Evolutionary conservation across 2,797 vertebrate genomes (phyloP).

Genomic region (Amblyopsis hoosieri): DNA sequence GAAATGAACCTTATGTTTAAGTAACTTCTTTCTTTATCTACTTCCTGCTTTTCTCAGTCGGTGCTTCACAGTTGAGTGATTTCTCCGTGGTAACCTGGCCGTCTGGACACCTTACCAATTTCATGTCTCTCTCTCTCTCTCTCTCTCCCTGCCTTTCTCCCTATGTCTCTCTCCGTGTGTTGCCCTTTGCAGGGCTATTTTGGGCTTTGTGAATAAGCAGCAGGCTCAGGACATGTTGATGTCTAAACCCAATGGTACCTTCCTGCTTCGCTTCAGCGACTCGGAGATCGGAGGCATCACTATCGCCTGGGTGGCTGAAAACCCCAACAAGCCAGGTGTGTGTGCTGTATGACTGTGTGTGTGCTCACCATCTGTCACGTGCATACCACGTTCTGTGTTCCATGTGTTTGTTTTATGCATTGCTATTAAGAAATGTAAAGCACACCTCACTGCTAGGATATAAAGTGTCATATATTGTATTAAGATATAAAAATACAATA

Average conservation of each 20-base stretch:
- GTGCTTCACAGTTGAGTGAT: slow-evolving; percentile 9
- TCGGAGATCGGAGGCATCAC: slow-evolving; percentile 97
- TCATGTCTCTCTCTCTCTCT: slow-evolving; percentile 1
- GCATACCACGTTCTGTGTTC: too few species aligned
- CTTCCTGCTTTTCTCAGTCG: slow-evolving; percentile 6
- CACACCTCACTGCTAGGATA: too few species aligned
- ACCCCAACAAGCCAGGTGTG: slow-evolving; percentile 84
- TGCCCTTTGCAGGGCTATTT: slow-evolving; percentile 83
- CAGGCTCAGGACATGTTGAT: slow-evolving; percentile 96
- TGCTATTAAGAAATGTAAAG: too few species aligned
- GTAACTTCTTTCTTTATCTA: slow-evolving; percentile 7
- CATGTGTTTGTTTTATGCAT: too few species aligned
- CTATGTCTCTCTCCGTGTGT: background rate
- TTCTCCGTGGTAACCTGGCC: slow-evolving; percentile 42
- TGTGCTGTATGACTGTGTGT: background rate
- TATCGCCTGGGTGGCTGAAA: slow-evolving; percentile 93
- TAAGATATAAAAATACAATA: too few species aligned
- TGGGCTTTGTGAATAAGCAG: slow-evolving; percentile 98
- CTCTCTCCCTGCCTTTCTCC: background rate
- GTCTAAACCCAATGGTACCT: slow-evolving; percentile 96
- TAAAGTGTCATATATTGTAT: too few species aligned
- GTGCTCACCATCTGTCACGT: background rate
- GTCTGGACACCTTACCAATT: background rate
- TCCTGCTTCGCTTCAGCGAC: slow-evolving; percentile 95
- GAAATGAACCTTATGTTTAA: slow-evolving; percentile 15